Base-by-base conservation (phyloP, 2,888 invertebrate species). In the Nomada fucata region DNA sequence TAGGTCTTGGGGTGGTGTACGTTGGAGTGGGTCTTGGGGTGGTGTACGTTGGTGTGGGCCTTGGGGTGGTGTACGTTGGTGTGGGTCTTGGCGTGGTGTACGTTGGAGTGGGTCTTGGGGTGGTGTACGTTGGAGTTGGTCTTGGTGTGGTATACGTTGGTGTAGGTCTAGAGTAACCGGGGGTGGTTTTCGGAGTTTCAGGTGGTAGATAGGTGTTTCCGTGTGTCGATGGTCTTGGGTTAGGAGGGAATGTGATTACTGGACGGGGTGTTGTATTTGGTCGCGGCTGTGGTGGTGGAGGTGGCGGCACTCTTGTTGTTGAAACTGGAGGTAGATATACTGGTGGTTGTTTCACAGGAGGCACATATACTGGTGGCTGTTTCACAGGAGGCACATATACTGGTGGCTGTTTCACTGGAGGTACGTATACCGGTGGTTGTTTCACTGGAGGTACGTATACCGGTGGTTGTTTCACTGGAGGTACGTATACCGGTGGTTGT, bases 341-440 rank as follows among this genome's bases (percentile, higher is more conserved):
- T 47, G 77, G 67, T 4, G 80, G 76, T n/a, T 71, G 47, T 13
- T 50, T 52, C 10, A 65, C 52, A 42, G 71, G 13, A 67, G 76
- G 76, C 5, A 20, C 20, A 18, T 53, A 53, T 20, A 9, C 18
- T 0, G 20, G n/a, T 53, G 53, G 53, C 20, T 18, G 53, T 11
- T n/a, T 57, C n/a, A 71, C 76, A 59, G 81, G 29, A 68, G 84
- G 73, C 23, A 59, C 2, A 26, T 70, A 71, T 10, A 85, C 67
- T 0, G 78, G 69, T 53, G 65, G 84, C 1, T 84, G 79, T 0
- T 74, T 68, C 0, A 63, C 9, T 5, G 70, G 69, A 7, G 65
- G 74, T 18, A 36, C 20, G 1, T 59, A 53, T 15, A 74, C 74
- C 7, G 73, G 74, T 2, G 52, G 79, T 50, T 79, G 60, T 9